These are phyloP conservation scores for Drosophila macrospina DNA, from an alignment of 2,888 invertebrate species.

Conservation along the genomic window DNA sequence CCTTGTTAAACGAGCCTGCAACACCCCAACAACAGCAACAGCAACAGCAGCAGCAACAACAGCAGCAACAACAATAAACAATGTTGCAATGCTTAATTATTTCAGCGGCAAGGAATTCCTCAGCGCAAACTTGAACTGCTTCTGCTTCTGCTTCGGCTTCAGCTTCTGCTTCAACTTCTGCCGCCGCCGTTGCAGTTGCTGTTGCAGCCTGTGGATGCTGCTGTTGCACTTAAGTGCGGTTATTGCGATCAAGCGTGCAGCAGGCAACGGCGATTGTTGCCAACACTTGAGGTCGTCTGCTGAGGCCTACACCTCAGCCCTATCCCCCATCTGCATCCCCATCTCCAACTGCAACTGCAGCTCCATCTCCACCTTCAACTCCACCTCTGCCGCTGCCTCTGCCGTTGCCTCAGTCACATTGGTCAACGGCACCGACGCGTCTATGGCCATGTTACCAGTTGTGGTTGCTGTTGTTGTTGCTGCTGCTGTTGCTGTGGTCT, in stretches of 20 bases:
- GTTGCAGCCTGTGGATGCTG: conserved; percentile 43
- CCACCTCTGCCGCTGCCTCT: conserved; percentile 8
- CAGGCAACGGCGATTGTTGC: conserved; percentile 69
- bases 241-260: conserved; percentile 69
- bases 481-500: conserved; percentile 51
- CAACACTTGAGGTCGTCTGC: conserved; percentile 78
- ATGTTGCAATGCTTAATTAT: conserved; percentile 81
- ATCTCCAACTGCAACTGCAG: background rate
- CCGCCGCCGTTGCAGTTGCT: conserved; percentile 36
- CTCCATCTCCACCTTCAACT: conserved; percentile 11
- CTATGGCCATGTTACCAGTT: conserved; percentile 68
- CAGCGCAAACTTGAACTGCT: conserved; percentile 77
- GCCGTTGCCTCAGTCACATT: conserved; percentile 52
- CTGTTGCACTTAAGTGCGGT: conserved; percentile 53
- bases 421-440: conserved; percentile 79
- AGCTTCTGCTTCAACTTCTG: conserved; percentile 50
- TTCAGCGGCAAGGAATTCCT: conserved; percentile 82
- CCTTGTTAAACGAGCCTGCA: conserved; percentile 81
- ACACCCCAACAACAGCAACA: conserved; percentile 68
- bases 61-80: conserved; percentile 69
- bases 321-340: conserved; percentile 17
- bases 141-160: conserved; percentile 66
- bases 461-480: conserved; percentile 24
- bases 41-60: conserved; percentile 35
- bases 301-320: conserved; percentile 26